phyloP scores from a whole-genome alignment of 2,888 invertebrate species.

The Drosophila robusta region DNA sequence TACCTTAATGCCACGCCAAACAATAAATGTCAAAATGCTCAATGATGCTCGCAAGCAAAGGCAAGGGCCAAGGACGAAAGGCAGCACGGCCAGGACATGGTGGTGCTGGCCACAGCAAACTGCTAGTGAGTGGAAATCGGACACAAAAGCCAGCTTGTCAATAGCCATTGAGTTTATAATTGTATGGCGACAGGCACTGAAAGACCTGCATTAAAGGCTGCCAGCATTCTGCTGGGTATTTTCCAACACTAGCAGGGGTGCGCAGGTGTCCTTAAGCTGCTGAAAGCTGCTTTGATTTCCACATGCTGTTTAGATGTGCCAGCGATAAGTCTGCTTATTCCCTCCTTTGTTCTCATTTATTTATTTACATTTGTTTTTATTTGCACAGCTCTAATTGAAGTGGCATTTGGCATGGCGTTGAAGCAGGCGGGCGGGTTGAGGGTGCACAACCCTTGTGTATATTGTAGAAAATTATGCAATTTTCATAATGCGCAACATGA shows the following conservation, averaged over 20 bases:
- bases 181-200: conserved; percentile 51
- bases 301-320: conserved; percentile 2
- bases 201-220: conserved; percentile 35
- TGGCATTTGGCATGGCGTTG: conserved; percentile 41
- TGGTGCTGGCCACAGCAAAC: conserved; percentile 15
- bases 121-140: not conserved
- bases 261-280: conserved; percentile 30
- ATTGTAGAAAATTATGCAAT: conserved; percentile 70
- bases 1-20: conserved; percentile 49
- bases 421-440: not conserved
- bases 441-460: conserved; percentile 50
- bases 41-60: conserved; percentile 52
- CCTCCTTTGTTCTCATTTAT: conserved; percentile 12
- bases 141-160: conserved; percentile 34
- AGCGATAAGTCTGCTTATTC: conserved; percentile 8
- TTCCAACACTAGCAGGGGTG: not conserved
- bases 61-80: conserved; percentile 3
- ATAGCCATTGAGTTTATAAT: conserved; percentile 62
- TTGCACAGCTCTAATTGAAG: conserved; percentile 73
- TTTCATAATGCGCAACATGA: conserved; percentile 74
- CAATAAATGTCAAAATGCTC: conserved; percentile 68
- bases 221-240: conserved; percentile 15
- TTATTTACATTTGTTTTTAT: conserved; percentile 55
- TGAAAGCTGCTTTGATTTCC: conserved; percentile 39
- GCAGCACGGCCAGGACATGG: conserved; percentile 26